These are phyloP conservation scores for Himalopsyche tibetana DNA, from an alignment of 2,888 invertebrate species.

Conservation along the genomic window DNA sequence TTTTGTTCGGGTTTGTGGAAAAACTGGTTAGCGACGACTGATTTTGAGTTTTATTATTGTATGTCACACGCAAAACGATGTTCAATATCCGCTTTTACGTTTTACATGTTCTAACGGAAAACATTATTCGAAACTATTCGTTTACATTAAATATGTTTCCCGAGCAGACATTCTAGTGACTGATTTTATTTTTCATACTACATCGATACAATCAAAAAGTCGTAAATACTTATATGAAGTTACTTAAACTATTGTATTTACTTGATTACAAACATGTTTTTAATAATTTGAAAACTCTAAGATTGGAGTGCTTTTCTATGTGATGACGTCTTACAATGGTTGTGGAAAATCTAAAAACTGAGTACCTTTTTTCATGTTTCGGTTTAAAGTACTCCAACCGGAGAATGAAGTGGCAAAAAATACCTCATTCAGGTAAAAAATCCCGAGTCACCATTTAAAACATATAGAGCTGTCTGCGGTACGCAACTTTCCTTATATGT, in stretches of 20 bases:
- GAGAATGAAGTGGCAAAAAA: no score
- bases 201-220: background rate
- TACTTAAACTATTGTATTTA: background rate
- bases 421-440: no score
- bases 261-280: background rate
- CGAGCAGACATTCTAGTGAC: background rate
- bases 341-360: no score
- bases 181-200: background rate
- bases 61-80: conserved; percentile 42
- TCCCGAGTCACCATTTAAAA: no score
- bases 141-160: conserved; percentile 4
- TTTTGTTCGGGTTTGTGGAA: background rate
- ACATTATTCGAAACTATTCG: conserved; percentile 13
- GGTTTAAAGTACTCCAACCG: no score
- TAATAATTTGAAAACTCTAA: no score
- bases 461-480: no score
- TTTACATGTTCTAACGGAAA: conserved; percentile 29
- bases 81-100: conserved; percentile 34
- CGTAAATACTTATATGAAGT: background rate
- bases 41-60: conserved; percentile 34
- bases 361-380: no score
- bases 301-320: no score
- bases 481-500: no score
- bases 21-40: background rate
- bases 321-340: no score